A percentile compares a stretch with the other conserved stretches of the same genome.
phyloP scores from a whole-genome alignment of 2,113 vertebrate species.

The Ceyx margarethae region DNA sequence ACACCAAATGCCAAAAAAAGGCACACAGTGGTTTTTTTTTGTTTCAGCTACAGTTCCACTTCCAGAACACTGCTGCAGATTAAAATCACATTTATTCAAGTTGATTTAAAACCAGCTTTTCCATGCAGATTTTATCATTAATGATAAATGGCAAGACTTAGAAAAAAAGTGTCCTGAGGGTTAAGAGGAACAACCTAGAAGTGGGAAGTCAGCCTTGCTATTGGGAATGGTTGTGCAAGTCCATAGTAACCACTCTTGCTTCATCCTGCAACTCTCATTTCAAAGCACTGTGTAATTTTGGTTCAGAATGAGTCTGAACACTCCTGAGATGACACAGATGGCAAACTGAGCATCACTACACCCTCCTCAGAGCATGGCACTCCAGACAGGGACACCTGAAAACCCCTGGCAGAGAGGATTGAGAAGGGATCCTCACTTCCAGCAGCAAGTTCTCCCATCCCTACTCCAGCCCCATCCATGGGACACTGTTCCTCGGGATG shows the following conservation, averaged over 20 bases:
- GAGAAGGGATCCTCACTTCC: background rate
- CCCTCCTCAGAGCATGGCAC: background rate
- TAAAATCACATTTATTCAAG: background rate
- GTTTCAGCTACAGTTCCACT: background rate
- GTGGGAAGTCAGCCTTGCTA: background rate
- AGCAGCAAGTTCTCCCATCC: background rate
- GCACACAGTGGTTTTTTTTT: background rate
- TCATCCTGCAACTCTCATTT: background rate
- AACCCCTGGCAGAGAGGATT: background rate
- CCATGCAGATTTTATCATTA: background rate
- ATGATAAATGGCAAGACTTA: background rate
- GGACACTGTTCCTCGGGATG: background rate
- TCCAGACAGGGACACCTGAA: background rate
- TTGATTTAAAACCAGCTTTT: background rate
- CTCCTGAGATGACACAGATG: background rate
- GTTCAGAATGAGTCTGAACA: background rate
- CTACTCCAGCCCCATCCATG: fast-evolving
- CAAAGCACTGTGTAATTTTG: background rate
- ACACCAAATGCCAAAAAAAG: background rate
- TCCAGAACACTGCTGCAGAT: background rate
- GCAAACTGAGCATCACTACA: background rate
- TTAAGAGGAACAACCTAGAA: background rate
- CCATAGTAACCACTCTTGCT: background rate
- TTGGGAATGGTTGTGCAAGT: background rate
- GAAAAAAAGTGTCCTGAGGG: background rate